phyloP scores from a whole-genome alignment of 2,888 invertebrate genomes.

The Hydraecia micacea region DNA sequence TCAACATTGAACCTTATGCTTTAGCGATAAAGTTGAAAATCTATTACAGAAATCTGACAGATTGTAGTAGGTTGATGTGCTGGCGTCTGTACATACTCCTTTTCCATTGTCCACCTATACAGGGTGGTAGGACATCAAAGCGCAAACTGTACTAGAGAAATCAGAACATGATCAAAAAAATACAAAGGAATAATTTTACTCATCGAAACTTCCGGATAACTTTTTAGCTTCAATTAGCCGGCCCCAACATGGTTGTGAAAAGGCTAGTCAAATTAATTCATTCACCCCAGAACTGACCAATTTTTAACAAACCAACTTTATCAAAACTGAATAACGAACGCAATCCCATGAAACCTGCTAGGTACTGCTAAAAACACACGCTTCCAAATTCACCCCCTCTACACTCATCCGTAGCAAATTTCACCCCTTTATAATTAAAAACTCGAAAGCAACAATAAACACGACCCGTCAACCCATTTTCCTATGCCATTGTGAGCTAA shows the following conservation, averaged over 20 bases:
- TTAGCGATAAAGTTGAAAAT: too few relatives aligned
- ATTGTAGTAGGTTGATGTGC: too few relatives aligned
- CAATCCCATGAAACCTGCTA: neutral
- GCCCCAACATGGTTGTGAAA: too few relatives aligned
- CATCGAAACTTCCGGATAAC: neutral
- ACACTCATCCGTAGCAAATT: slow-evolving; percentile 9
- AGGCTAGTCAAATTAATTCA: too few relatives aligned
- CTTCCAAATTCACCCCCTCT: neutral
- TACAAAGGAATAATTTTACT: neutral
- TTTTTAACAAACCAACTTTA: slow-evolving; percentile 29
- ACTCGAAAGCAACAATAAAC: slow-evolving; percentile 28
- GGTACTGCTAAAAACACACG: neutral
- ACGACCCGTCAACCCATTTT: slow-evolving; percentile 38
- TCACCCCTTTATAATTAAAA: slow-evolving; percentile 45
- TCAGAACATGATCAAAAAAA: too few relatives aligned
- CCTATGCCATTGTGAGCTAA: slow-evolving; percentile 49
- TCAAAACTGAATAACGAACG: neutral
- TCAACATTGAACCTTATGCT: too few relatives aligned
- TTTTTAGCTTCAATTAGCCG: neutral
- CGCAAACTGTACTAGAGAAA: too few relatives aligned
- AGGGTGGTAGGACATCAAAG: neutral
- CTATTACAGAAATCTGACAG: too few relatives aligned
- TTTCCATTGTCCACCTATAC: too few relatives aligned
- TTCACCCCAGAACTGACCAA: neutral
- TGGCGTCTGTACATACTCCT: too few relatives aligned